Evolutionary conservation across 2,113 vertebrate genomes (phyloP), one percentile per base, ranked within the genome.

Genomic region (Nycticorax nycticorax): DNA sequence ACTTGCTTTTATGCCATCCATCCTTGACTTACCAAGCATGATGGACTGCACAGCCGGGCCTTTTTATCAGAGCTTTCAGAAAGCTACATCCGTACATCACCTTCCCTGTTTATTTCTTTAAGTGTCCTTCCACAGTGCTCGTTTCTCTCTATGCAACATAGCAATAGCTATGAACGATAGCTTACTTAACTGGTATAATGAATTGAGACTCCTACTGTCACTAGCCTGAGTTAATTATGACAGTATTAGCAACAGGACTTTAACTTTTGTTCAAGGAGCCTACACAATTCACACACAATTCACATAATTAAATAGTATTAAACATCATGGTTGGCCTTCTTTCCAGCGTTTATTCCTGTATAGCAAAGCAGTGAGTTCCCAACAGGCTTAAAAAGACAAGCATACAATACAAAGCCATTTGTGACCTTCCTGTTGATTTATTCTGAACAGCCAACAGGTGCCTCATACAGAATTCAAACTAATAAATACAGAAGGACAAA

Each of bases 401-500:
- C 4, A 2, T 63, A 60, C 21, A 69, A 55, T 45, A 88, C 24
- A 45, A 56, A 64, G 23, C 22, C 53, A 39, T 53, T 55, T 85
- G 56, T 64, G n/a, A 86, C 71, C 73, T 97, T 91, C 81, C 74
- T 73, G n/a, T 57, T 57, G 82, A 79, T 93, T 90, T 93, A 89
- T 76, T 96, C 81, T 97, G 63, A 73, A 33, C 59, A 88, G 60
- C 41, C 47, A 62, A 95, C 35, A 94, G 60, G 81, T 79, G 23
- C 22, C 50, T 53, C 8, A 9, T n/a, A 35, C 8, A 57, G 59
- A 91, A 93, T 85, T 85, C 53, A 86, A 68, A 93, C 47, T 71
- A 93, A 93, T 47, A 59, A 88, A 92, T 69, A n/a, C 50, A 76
- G 69, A 96, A 95, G 88, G 47, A 43, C 45, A 92, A 93, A 93